Conservation (phyloP, 2,888 invertebrate species). For the Drosophila planitibia region DNA sequence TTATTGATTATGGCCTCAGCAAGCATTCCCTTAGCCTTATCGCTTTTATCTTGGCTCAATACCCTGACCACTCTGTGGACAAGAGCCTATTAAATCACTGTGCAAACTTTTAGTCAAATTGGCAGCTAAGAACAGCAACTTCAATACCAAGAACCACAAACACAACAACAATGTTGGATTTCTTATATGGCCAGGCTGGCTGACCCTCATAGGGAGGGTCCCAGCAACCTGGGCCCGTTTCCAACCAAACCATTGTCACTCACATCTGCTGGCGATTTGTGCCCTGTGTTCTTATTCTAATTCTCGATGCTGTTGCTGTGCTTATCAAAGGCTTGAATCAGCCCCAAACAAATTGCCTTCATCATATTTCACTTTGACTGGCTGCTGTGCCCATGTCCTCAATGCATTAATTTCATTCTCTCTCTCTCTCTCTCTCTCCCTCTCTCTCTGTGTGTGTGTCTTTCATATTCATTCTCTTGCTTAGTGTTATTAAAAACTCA, state of each 20-base stretch:
- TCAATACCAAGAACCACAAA: conserved; percentile 16
- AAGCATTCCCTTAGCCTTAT: neutral
- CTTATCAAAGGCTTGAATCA: conserved; percentile 66
- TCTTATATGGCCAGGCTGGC: neutral
- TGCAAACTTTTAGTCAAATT: conserved; percentile 73
- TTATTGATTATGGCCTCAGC: neutral
- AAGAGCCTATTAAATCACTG: conserved; percentile 49
- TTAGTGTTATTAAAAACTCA: conserved; percentile 34
- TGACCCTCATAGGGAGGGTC: conserved; percentile 15
- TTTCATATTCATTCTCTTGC: conserved; percentile 11
- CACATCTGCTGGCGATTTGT: conserved; percentile 27
- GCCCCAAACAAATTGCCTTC: conserved; percentile 72
- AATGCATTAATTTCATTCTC: conserved; percentile 14
- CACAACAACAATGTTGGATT: conserved; percentile 7
- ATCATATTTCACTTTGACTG: conserved; percentile 68
- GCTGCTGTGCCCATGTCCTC: conserved; percentile 9
- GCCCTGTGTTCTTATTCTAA: neutral
- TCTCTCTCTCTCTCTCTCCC: neutral
- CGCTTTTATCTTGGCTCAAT: neutral
- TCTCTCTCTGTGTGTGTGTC: neutral
- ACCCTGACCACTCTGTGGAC: conserved; percentile 3
- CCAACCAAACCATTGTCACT: conserved; percentile 15
- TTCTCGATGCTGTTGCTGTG: conserved; percentile 5
- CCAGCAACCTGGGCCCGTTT: conserved; percentile 5
- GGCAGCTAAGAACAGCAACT: conserved; percentile 52